Base-by-base conservation (phyloP, 2,888 invertebrate species). In the Dexiosoma caninum region DNA sequence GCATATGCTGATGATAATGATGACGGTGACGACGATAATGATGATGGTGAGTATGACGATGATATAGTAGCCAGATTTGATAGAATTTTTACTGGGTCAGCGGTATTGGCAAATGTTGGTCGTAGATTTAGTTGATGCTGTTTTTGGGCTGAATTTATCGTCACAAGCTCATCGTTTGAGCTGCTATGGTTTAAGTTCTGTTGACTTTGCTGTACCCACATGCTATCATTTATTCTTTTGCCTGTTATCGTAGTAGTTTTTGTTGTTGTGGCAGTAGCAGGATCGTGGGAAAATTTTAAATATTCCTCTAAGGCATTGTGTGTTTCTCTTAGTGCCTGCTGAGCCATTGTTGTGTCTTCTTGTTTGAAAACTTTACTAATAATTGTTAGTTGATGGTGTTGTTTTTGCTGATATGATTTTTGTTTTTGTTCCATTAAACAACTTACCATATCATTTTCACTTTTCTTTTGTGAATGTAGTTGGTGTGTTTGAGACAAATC, bases 161-260 rank as follows among this genome's bases (percentile, higher is more conserved):
- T 42, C 62, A 10, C 37, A 42, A 66, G 67, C 16, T 21, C 51
- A 44, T 70, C 74, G 53, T 23, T 60, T 66, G 67, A 62, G 37
- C 59, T 19, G 21, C 21, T 62, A 44, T 64, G 49, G 27, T 35
- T 55, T 37, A 19, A 42, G 30, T 57, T 53, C n/a, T 71, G 66
- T 27, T 71, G n/a, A 4, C 57, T 72, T 30, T 77, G 57, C 53
- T 72, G 62, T 46, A 9, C 37, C 69, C 19, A 40, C 44, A 72
- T 69, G 64, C 57, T 69, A 40, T 74, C 66, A 62, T 77, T 81
- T 64, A 81, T 49, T 77, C 42, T 66, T 57, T 49, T 77, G 10
- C 64, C 66, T 49, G 57, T 10, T 40, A 37, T 30, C 35, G 51
- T 2, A 30, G 16, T 59, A 27, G 64, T 30, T 66, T 19, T 42